Evolutionary conservation across 1,140 invertebrate genomes (phyloP).

Genomic region (Pteromalus puparum): DNA sequence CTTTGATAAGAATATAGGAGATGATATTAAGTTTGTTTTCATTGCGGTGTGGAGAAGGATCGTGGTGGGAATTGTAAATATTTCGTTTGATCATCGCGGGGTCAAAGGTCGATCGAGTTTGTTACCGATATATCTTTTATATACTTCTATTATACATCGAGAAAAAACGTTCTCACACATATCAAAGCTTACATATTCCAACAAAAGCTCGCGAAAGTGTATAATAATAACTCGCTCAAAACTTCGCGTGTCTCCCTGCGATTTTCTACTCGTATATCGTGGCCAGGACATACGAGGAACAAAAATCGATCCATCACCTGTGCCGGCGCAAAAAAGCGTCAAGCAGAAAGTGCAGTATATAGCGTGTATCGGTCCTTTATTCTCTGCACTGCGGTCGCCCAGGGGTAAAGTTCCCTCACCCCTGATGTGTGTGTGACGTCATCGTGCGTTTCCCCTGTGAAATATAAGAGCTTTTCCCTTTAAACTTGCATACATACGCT

Average conservation of each 20-base stretch:
- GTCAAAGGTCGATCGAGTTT: too few species aligned
- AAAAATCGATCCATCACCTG: slow-evolving; percentile 52
- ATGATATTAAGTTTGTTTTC: too few species aligned
- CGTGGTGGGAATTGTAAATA: background rate
- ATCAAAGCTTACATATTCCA: too few species aligned
- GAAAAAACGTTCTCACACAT: too few species aligned
- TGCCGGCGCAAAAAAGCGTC: background rate
- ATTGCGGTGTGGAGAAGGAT: too few species aligned
- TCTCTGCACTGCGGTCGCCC: background rate
- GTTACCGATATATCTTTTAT: too few species aligned
- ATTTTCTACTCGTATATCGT: slow-evolving; percentile 21
- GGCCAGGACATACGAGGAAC: slow-evolving; percentile 20
- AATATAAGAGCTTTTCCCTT: background rate
- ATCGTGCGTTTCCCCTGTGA: slow-evolving; percentile 43
- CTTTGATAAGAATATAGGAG: too few species aligned
- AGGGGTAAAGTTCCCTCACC: slow-evolving; percentile 59
- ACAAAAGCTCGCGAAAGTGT: too few species aligned
- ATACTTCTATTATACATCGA: too few species aligned
- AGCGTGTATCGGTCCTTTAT: slow-evolving; percentile 27
- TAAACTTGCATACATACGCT: background rate
- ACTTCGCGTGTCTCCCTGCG: slow-evolving; percentile 17
- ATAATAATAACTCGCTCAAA: background rate
- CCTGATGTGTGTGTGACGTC: slow-evolving; percentile 53
- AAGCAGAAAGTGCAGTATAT: slow-evolving; percentile 2
- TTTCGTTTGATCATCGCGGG: too few species aligned